phyloP scores from a whole-genome alignment of 2,113 vertebrate species.

The Poecilia latipinna region DNA sequence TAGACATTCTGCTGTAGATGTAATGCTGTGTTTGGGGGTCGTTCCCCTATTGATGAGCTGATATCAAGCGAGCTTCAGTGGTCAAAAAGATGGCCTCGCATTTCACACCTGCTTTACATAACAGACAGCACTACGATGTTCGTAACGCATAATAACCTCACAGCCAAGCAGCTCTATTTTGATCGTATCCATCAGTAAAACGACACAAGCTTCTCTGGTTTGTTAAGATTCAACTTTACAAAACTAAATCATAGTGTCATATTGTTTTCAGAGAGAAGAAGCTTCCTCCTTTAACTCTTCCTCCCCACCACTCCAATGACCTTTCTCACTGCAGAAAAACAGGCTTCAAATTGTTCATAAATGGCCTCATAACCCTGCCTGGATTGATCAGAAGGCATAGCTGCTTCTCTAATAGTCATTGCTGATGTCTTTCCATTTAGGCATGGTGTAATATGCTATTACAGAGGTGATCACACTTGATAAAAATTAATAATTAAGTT shows the following conservation, averaged over 20 bases:
- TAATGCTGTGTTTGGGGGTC: background rate
- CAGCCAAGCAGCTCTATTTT: background rate
- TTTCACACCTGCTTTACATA: background rate
- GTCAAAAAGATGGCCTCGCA: background rate
- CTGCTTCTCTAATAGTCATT: background rate
- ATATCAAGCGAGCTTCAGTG: background rate
- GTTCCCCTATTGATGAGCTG: background rate
- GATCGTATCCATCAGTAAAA: background rate
- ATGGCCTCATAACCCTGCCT: background rate
- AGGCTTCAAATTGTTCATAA: background rate
- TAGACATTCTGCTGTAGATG: background rate
- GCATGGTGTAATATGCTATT: background rate
- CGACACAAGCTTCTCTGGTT: background rate
- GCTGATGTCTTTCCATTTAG: too few species aligned
- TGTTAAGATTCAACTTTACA: too few species aligned
- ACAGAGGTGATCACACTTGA: background rate
- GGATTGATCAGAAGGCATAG: background rate
- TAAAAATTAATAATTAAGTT: background rate
- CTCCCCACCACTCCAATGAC: background rate
- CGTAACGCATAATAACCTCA: too few species aligned
- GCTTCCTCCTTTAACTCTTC: too few species aligned
- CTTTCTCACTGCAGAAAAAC: background rate
- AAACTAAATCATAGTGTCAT: too few species aligned
- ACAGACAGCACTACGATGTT: background rate
- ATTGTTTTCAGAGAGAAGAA: too few species aligned